Percentiles rank a stretch among this genome's conserved stretches.
phyloP scores from a whole-genome alignment of 23 tunicate genomes.

The Styela clava region DNA sequence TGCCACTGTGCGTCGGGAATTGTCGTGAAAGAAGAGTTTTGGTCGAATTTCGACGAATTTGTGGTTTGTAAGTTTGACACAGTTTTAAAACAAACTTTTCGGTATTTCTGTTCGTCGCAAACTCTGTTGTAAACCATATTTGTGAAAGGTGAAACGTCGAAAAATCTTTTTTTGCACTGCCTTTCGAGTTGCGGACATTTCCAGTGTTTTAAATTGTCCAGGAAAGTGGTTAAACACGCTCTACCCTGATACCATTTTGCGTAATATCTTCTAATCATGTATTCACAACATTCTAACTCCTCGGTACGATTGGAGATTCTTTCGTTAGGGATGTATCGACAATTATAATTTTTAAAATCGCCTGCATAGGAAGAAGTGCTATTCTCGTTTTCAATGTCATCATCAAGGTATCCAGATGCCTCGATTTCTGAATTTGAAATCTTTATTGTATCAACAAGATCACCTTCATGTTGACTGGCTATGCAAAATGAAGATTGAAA shows the following conservation, averaged over 20 bases:
- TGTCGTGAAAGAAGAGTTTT: background rate
- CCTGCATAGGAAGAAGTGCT: no score
- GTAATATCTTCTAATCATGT: background rate
- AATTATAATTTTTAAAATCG: no score
- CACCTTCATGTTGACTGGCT: no score
- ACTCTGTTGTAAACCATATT: slow-evolving; percentile 20
- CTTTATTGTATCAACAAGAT: no score
- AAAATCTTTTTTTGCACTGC: slow-evolving; percentile 29
- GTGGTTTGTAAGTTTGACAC: background rate
- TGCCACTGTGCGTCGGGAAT: background rate
- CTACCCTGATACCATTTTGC: background rate
- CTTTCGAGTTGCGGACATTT: slow-evolving; percentile 46
- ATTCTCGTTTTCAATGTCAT: no score
- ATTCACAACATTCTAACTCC: slow-evolving; percentile 14
- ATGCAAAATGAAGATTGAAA: no score
- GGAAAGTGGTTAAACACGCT: slow-evolving; percentile 5
- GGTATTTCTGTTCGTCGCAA: background rate
- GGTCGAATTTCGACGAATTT: background rate
- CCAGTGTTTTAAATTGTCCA: slow-evolving; percentile 35
- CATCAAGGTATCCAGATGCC: no score
- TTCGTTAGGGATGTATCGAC: slow-evolving; percentile 1
- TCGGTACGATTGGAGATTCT: background rate
- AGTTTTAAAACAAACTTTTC: background rate
- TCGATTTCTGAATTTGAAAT: background rate
- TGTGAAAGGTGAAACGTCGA: slow-evolving; percentile 32